Conservation (phyloP, 2,888 invertebrate genomes). For the Apeira syringaria region DNA sequence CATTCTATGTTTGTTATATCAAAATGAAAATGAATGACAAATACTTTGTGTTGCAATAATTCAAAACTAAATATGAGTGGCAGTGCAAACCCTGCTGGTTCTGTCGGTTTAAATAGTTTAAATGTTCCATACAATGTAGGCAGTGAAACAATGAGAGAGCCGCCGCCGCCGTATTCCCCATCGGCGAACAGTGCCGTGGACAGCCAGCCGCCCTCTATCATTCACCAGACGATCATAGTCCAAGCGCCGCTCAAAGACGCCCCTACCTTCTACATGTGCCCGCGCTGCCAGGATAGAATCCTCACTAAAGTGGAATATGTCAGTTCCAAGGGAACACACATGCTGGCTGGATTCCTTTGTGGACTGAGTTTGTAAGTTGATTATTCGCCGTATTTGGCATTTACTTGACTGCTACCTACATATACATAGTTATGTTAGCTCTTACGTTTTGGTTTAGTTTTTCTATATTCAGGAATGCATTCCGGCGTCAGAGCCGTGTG, state of each 20-base stretch:
- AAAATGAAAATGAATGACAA: slow-evolving; percentile 39
- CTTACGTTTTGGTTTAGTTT: too few species aligned
- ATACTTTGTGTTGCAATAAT: slow-evolving; percentile 26
- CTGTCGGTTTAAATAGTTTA: slow-evolving; percentile 28
- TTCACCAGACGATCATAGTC: slow-evolving; percentile 56
- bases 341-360: slow-evolving; percentile 71
- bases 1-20: slow-evolving; percentile 35
- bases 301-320: slow-evolving; percentile 63
- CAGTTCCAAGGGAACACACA: slow-evolving; percentile 67
- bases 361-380: slow-evolving; percentile 71
- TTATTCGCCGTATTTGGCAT: too few species aligned
- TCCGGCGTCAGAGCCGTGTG: too few species aligned
- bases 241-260: slow-evolving; percentile 51
- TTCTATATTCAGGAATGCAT: too few species aligned
- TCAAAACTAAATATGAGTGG: slow-evolving; percentile 39
- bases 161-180: slow-evolving; percentile 64
- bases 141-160: slow-evolving; percentile 43
- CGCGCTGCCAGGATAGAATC: slow-evolving; percentile 55
- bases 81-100: slow-evolving; percentile 38
- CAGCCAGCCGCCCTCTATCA: slow-evolving; percentile 40
- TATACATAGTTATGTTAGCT: too few species aligned
- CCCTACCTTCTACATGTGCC: slow-evolving; percentile 59
- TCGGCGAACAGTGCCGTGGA: slow-evolving; percentile 32
- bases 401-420: too few species aligned
- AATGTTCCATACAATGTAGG: slow-evolving; percentile 37